Evolutionary conservation across 1,140 invertebrate genomes (phyloP), one percentile per base, ranked within the genome.

Genomic region (Apis mellifera): DNA sequence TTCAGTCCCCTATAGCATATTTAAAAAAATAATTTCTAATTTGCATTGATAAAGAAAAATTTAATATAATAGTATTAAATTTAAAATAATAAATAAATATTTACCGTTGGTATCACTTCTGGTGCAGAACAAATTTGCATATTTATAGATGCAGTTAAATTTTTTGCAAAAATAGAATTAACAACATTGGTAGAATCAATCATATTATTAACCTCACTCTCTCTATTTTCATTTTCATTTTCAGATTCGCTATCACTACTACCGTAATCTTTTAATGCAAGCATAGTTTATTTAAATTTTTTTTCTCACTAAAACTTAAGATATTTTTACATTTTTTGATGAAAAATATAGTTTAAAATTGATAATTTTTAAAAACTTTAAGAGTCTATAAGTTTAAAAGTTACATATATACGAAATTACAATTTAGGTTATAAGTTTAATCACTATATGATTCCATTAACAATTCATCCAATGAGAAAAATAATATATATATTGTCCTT

Each of bases 111-210:
- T 83, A 97, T 95, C 52, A 98, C 97, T 68, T 96, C 94, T 9
- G 97, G 97, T 2, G 97, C 97, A 54, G 97, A 95, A 94, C 97
- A 97, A 86, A 98, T 94, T 85, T 96, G 94, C 79, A 98, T 94
- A 92, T 88, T 95, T 95, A 86, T 92, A 92, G 84, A 95, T 78
- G 54, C 95, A 94, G 89, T 90, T 9, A 89, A 72, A 79, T 89
- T 91, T 80, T 70, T 87, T 70, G 82, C 17, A 12, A 64, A 11
- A 21, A 76, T 0, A 60, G 54, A n/a, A 26, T 66, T 23, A 68
- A 66, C 9, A 4, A 23, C 23, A 17, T 78, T 59, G 32, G 19
- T 48, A 26, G 73, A 57, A 48, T 78, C 70, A 12, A 70, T 26
- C 11, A 66, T 69, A 13, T 74, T 83, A 69, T 74, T 83, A 69